phyloP scores from a whole-genome alignment of 37 sponge, comb jelly and placozoan genomes.

The Amphimedon queenslandica region DNA sequence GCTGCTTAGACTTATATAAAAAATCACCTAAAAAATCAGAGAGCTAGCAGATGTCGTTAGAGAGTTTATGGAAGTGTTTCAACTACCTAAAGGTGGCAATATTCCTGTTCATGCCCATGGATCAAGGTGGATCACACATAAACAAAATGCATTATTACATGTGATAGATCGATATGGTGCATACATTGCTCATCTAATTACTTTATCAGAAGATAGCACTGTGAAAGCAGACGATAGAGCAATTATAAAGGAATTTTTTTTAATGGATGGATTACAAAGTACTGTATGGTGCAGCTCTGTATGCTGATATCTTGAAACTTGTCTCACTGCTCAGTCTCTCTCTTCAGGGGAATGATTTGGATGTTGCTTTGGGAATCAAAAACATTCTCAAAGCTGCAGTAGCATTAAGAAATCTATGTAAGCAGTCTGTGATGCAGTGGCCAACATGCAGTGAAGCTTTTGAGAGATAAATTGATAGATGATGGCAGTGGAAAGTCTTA shows the following conservation, averaged over 20 bases:
- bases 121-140: conserved; percentile 46
- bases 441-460: conserved; percentile 1
- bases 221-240: conserved; percentile 24
- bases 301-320: conserved; percentile 42
- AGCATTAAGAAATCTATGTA: neutral
- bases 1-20: conserved; percentile 42
- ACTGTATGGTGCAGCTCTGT: conserved; percentile 49
- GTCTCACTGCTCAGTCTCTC: conserved; percentile 55
- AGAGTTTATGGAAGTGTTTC: conserved; percentile 46
- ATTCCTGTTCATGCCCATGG: conserved; percentile 37
- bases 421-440: neutral
- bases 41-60: conserved; percentile 37
- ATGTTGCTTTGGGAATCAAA: conserved; percentile 35
- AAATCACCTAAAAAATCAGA: conserved; percentile 46
- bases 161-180: conserved; percentile 61
- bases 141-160: conserved; percentile 45
- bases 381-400: conserved; percentile 47
- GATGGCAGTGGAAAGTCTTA: conserved; percentile 13
- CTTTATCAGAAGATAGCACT: conserved; percentile 24
- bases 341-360: conserved; percentile 26
- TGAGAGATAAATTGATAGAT: conserved; percentile 5
- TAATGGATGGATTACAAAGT: conserved; percentile 38
- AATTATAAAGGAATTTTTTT: conserved; percentile 31
- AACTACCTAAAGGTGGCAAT: conserved; percentile 42
- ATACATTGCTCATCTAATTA: conserved; percentile 23